Conservation (phyloP, 2,888 invertebrate genomes). For the Euclidia mi region DNA sequence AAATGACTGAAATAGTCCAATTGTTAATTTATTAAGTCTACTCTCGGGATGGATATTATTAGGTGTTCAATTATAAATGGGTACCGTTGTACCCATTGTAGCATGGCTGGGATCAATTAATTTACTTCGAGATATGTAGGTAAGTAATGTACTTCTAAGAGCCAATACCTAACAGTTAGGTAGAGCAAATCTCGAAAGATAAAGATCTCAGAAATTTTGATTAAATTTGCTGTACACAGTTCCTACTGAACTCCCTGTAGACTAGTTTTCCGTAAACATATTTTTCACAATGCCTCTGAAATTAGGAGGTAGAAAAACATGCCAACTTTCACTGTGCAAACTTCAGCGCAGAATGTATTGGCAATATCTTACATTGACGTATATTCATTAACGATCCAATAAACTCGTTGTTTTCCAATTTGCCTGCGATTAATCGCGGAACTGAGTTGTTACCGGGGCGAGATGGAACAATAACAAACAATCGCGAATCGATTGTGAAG, state of each 20-base stretch:
- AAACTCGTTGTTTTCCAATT: constrained; percentile 52
- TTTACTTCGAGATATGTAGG: constrained; percentile 8
- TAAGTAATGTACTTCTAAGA: not conserved
- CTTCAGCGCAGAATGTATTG: not conserved
- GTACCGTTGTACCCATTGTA: constrained; percentile 30
- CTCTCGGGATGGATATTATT: constrained; percentile 63
- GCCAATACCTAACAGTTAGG: not conserved
- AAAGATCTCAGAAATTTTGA: too few species aligned
- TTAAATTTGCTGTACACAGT: too few species aligned
- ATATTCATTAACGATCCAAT: constrained; percentile 43
- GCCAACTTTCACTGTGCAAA: too few species aligned
- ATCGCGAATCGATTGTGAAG: constrained; percentile 76
- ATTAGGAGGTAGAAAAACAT: too few species aligned
- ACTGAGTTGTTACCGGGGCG: constrained; percentile 62
- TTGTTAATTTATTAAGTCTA: constrained; percentile 82
- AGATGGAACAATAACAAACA: constrained; percentile 75
- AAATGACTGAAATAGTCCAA: constrained; percentile 87
- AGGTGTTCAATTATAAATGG: constrained; percentile 67
- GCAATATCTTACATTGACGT: constrained; percentile 2
- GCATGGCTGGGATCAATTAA: constrained; percentile 16
- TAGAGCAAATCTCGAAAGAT: too few species aligned
- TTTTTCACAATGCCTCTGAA: too few species aligned
- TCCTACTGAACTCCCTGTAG: too few species aligned
- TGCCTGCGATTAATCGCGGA: constrained; percentile 57
- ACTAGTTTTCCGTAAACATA: too few species aligned